These are phyloP conservation scores for Pedetes capensis DNA, from an alignment of 2,113 vertebrate genomes.

Conservation along the genomic window DNA sequence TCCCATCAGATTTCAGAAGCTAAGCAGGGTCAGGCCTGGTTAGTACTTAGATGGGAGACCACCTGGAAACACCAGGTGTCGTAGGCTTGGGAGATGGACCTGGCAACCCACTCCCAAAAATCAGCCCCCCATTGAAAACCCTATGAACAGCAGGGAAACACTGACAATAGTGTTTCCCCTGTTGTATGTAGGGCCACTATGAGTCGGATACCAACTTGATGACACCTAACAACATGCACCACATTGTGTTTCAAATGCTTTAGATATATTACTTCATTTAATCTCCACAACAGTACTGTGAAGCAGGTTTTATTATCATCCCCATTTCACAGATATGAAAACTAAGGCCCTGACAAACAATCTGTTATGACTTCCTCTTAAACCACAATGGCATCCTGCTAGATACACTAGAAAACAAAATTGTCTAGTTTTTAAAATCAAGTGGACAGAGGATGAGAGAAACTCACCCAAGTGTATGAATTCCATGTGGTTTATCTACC, in stretches of 20 bases:
- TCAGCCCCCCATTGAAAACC: no score
- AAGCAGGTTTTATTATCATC: neutral
- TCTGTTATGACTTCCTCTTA: neutral
- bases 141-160: no score
- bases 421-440: neutral
- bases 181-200: no score
- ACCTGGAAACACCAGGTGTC: no score
- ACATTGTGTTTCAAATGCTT: neutral
- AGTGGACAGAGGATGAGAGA: neutral
- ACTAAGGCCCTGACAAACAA: neutral
- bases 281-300: neutral
- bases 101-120: no score
- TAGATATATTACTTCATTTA: neutral
- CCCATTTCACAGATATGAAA: neutral
- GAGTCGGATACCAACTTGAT: no score
- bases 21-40: no score
- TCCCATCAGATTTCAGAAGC: no score
- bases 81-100: no score
- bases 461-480: neutral
- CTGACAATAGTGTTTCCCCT: no score
- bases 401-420: neutral
- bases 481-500: neutral
- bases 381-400: neutral
- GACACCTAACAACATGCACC: no score
- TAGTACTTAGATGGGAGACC: no score